These are phyloP conservation scores for Xiphophorus maculatus DNA, from an alignment of 2,113 vertebrate genomes.

Conservation along the genomic window DNA sequence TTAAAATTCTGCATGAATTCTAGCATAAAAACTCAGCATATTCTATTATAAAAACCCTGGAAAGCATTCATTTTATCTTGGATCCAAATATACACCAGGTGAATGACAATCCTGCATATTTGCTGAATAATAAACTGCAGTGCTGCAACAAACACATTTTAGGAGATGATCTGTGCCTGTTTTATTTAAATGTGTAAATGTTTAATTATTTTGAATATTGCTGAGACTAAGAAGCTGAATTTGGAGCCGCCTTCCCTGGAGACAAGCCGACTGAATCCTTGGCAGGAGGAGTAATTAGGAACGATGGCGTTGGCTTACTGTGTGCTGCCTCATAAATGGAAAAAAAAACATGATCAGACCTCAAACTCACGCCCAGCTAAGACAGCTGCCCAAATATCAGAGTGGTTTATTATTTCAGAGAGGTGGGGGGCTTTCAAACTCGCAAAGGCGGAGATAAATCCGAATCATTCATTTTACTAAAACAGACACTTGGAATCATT, in stretches of 20 bases:
- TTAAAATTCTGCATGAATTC: no score
- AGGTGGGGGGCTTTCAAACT: conserved; percentile 2
- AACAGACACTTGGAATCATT: conserved; percentile 18
- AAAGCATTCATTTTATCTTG: background rate
- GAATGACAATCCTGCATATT: conserved; percentile 4
- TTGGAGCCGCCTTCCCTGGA: background rate
- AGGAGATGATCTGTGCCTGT: background rate
- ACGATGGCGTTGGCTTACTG: conserved; percentile 10
- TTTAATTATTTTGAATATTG: background rate
- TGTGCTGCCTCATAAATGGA: conserved; percentile 9
- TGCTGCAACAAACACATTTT: conserved; percentile 2
- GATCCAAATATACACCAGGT: background rate
- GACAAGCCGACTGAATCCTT: background rate
- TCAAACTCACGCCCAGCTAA: conserved; percentile 14
- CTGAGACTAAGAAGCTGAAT: background rate
- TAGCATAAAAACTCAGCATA: background rate
- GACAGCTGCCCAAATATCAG: conserved; percentile 16
- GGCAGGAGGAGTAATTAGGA: conserved; percentile 14
- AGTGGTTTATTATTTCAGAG: conserved; percentile 41
- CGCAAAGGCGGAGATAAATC: conserved; percentile 10
- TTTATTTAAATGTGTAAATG: conserved; percentile 11
- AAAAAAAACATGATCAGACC: conserved; percentile 20
- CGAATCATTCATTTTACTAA: conserved; percentile 4
- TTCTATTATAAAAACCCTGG: no score
- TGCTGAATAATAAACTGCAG: background rate